A percentile compares a stretch with the other conserved stretches of the same genome.
phyloP scores from a whole-genome alignment of 2,113 vertebrate species.

The Hemibagrus wyckioides region DNA sequence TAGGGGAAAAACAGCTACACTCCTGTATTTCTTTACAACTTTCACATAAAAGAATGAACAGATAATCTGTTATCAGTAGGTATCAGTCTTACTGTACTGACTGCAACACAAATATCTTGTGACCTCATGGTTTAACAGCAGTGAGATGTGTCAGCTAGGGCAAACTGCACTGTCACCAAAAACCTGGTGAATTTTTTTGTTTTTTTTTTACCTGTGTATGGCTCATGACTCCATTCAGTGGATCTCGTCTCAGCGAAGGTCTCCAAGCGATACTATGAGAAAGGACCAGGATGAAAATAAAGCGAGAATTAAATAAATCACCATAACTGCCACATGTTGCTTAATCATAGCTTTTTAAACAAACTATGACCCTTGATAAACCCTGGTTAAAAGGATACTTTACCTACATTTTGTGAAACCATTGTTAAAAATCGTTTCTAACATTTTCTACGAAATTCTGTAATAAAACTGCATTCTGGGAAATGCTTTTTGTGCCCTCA shows the following conservation, averaged over 20 bases:
- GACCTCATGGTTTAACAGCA: neutral
- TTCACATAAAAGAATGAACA: too few species aligned
- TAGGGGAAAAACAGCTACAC: too few species aligned
- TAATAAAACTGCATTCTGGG: neutral
- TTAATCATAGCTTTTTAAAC: neutral
- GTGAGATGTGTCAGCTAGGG: neutral
- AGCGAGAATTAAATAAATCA: neutral
- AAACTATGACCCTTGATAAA: neutral
- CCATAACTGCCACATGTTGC: neutral
- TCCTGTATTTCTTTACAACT: too few species aligned
- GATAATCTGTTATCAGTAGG: too few species aligned
- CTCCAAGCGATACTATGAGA: constrained; percentile 67
- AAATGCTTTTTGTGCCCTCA: constrained; percentile 37
- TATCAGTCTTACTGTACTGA: neutral
- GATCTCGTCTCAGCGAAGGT: constrained; percentile 68
- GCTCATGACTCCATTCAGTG: constrained; percentile 62
- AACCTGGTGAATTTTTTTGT: too few species aligned
- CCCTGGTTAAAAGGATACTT: neutral
- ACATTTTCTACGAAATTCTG: neutral
- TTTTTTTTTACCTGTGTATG: constrained; percentile 54
- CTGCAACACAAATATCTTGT: neutral
- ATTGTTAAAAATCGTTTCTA: neutral
- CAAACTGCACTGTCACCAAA: neutral
- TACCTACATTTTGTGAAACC: neutral
- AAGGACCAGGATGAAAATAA: neutral